Evolutionary conservation across 2,797 vertebrate species (phyloP), one percentile per base, ranked within the genome.

Genomic region (Phalloptychus januarius): DNA sequence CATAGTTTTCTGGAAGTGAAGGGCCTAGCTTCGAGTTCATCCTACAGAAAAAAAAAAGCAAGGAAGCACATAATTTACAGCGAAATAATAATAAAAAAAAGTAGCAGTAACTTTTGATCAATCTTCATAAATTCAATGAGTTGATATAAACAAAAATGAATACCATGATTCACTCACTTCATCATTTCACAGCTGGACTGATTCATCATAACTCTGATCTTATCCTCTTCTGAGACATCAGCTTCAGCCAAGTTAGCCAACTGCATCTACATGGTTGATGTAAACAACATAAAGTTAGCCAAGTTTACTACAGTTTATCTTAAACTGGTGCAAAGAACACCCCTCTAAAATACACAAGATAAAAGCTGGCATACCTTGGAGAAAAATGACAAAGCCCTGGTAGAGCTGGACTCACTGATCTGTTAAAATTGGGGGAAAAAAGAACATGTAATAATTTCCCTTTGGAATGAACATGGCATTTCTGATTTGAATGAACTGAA

Each of bases 171-270:
- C 25, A 97, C 98, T 98, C 94, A 99, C 98, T 97, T 97, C 89
- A 96, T 91, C 25, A 97, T 95, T 93, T 98, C 97, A 87, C 98
- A 99, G 93, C 94, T 93, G 91, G 97, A 99, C 95, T 99, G 98
- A 83, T 96, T 97, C 93, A 98, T 97, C 96, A 99, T 96, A 83
- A 96, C 97, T 96, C 95, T 97, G 93, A 99, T 97, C 96, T 99
- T 99, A 95, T 99, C 98, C 91, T 99, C 98, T 90, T 99, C 98
- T 18, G 98, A 96, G 90, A 95, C 97, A 86, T 99, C 97, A 50
- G 96, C 96, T 94, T 97, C 96, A 90, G 97, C 98, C 93, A 99
- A 96, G 96, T 99, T 98, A 93, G 96, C 96, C 87, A 98, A 98
- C 98, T 99, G 96, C 63, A 87, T 65, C 56, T 44, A 72, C 67